These are phyloP conservation scores for Acholoe squamosa DNA, from an alignment of 2,888 invertebrate genomes.

Conservation along the genomic window DNA sequence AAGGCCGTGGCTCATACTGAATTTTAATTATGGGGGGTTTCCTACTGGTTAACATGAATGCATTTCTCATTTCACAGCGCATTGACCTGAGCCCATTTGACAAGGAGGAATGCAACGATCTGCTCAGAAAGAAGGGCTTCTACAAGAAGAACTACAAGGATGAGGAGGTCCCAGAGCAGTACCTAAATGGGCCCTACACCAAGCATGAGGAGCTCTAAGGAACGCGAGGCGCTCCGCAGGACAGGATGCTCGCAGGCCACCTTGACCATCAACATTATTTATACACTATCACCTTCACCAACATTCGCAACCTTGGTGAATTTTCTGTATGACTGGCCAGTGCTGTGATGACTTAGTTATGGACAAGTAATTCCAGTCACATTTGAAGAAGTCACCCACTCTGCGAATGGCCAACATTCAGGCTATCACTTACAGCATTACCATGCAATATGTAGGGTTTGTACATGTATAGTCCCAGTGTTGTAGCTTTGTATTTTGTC, in stretches of 20 bases:
- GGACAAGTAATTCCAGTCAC: not conserved
- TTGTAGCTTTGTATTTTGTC: too few relatives aligned
- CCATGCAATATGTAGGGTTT: too few relatives aligned
- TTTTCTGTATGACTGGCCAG: not conserved
- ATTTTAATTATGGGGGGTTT: too few relatives aligned
- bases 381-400: not conserved
- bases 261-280: not conserved
- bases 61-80: slow-evolving; percentile 80
- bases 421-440: too few relatives aligned
- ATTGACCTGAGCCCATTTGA: slow-evolving; percentile 86
- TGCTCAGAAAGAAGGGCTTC: slow-evolving; percentile 81
- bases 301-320: not conserved
- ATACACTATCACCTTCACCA: not conserved
- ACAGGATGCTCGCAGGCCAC: not conserved
- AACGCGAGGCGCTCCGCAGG: not conserved
- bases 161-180: slow-evolving; percentile 72
- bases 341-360: not conserved
- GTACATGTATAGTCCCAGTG: too few relatives aligned
- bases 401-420: too few relatives aligned
- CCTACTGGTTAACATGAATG: too few relatives aligned
- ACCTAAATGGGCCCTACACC: slow-evolving; percentile 69
- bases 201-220: slow-evolving; percentile 36
- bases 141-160: slow-evolving; percentile 72
- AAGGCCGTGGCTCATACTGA: too few relatives aligned
- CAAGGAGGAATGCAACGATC: slow-evolving; percentile 88